A percentile compares a stretch with the other conserved stretches of the same genome.
These are phyloP conservation scores for Chiloscyllium punctatum DNA, from an alignment of 2,797 vertebrate species.

Conservation along the genomic window DNA sequence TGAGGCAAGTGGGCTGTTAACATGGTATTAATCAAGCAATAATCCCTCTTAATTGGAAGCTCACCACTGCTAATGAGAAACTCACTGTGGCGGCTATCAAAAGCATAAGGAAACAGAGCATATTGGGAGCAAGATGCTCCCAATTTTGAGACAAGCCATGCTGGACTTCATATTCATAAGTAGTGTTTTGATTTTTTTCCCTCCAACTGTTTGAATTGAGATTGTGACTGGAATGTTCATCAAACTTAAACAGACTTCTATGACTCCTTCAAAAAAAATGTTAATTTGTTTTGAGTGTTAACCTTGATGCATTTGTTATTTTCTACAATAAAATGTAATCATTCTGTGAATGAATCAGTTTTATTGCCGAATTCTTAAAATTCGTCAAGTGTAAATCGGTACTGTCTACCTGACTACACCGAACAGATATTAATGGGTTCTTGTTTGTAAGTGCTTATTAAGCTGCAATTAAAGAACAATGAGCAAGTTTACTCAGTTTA, in stretches of 20 bases:
- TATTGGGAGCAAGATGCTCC: no score
- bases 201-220: neutral
- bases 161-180: neutral
- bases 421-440: neutral
- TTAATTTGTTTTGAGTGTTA: neutral
- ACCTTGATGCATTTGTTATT: neutral
- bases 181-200: neutral
- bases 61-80: no score
- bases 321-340: neutral
- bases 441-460: neutral
- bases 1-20: no score
- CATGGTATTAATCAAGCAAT: no score
- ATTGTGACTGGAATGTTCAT: neutral
- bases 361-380: neutral
- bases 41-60: no score
- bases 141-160: no score
- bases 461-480: neutral
- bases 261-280: neutral
- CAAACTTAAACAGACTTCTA: neutral
- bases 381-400: neutral
- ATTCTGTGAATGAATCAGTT: neutral
- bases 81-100: no score
- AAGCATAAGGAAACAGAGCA: no score
- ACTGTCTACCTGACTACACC: neutral
- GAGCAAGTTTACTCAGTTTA: neutral